Base-by-base conservation (phyloP, 2,888 invertebrate genomes). In the Elmis aenea region DNA sequence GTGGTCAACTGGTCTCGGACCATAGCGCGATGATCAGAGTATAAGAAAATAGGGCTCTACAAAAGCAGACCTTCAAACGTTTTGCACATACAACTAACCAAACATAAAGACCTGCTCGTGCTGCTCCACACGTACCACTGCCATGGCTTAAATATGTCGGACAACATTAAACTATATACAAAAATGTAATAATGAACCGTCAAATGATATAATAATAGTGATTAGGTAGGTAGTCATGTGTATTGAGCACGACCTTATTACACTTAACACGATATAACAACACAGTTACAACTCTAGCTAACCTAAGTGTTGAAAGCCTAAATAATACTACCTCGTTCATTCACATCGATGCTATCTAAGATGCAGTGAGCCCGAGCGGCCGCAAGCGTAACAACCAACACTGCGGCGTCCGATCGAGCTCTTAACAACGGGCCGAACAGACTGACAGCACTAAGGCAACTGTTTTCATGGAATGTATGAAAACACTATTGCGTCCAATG, bases 231-330 rank as follows among this genome's bases (percentile, higher is more conserved):
- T 61, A 65, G 66, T 65, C 64, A 64, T 66, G 66, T 64, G 58
- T 68, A 64, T 66, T 67, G 68, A 67, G 66, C 67, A 67, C 66
- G 67, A 67, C 65, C 54, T 42, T 43, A 48, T 46, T 57, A 67
- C 68, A 67, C 63, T 64, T 64, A 68, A 65, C 66, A 67, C 63
- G 65, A 66, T 66, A 62, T 64, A 68, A 68, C 67, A 67, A 67
- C 68, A 68, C 67, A 67, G 66, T 67, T 67, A 68, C 66, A 62
- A 65, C 54, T 64, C 67, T 67, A 67, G 63, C 67, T 68, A 68
- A 66, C 67, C 66, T 66, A 58, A 67, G 63, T 66, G 62, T 67
- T 66, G 58, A 67, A 67, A 67, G 67, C 67, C 65, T 67, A 67
- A 62, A 63, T 64, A 64, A 63, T 64, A 62, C 61, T 66, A 66